Percentiles rank a stretch among this genome's conserved stretches.
Evolutionary conservation across 2,888 invertebrate genomes (phyloP).

Genomic region (Chironomus riparius): DNA sequence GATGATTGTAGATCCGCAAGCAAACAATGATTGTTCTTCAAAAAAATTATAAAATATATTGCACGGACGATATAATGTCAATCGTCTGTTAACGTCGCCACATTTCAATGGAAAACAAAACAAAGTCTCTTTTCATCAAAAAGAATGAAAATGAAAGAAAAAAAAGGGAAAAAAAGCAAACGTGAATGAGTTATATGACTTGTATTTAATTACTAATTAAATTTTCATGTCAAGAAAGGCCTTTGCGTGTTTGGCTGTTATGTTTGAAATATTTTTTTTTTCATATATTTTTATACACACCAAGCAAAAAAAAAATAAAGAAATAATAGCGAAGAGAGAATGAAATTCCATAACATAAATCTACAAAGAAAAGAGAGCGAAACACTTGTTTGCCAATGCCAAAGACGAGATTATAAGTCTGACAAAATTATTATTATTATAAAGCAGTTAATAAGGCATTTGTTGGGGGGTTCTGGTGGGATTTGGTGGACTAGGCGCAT

Average conservation of each 20-base stretch:
- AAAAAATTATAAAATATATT: not conserved
- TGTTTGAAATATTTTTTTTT: not conserved
- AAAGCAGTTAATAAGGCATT: not conserved
- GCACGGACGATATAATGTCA: conserved; percentile 8
- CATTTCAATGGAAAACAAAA: conserved; percentile 22
- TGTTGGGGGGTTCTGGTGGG: too few relatives aligned
- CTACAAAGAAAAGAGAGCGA: conserved; percentile 3
- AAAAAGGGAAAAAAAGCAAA: not conserved
- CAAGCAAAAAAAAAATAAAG: not conserved
- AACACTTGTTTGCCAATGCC: conserved; percentile 14
- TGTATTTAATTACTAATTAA: conserved; percentile 23
- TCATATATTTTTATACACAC: not conserved
- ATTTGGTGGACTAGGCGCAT: too few relatives aligned
- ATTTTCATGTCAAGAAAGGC: conserved; percentile 8
- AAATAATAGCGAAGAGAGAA: not conserved
- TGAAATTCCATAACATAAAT: conserved; percentile 16
- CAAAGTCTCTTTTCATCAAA: not conserved
- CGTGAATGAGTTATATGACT: conserved; percentile 23
- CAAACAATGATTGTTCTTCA: not conserved
- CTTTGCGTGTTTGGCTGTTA: not conserved
- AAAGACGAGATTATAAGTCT: not conserved
- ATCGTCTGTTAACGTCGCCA: conserved; percentile 18
- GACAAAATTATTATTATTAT: not conserved
- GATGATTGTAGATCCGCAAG: not conserved
- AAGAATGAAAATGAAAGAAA: not conserved